Evolutionary conservation across 1,140 invertebrate species (phyloP), one percentile per base, ranked within the genome.

Genomic region (Drosophila orosa): DNA sequence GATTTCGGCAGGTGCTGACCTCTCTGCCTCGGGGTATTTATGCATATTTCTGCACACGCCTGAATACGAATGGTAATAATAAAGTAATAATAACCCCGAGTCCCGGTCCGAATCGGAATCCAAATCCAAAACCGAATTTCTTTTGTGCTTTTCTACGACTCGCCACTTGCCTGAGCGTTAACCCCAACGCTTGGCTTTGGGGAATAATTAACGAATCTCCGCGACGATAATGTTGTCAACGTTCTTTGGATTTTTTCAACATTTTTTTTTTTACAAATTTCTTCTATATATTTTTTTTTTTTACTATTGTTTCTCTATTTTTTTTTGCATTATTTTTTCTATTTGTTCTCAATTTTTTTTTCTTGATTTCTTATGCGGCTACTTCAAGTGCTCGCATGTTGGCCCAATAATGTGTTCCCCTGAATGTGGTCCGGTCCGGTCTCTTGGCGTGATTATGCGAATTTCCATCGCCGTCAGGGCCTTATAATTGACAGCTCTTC

Each of bases 101-200:
- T 27, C 3, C 1, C 0, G 24, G n/a, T 42, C 42, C 42, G 42
- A 48, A 27, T 29, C 47, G 7, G 8, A 47, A 10, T 27, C 63
- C 45, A 63, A 63, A 69, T 33, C 60, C 35, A 15, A 24, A 35
- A 27, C 56, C 40, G n/a, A 37, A 59, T 31, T 55, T 82, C 35
- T 63, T 60, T 31, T 61, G 35, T 58, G 24, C 17, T 12, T 69
- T 58, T 58, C 65, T 35, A 48, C 47, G 67, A 40, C 33, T 54
- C 22, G 25, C 79, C 73, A 80, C 84, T 89, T 89, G 86, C 59
- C 56, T 84, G 84, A 89, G 68, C 84, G 59, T 89, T 89, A 80
- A 89, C 84, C 84, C 66, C 69, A 27, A 22, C 22, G 39, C 25
- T 29, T 39, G 19, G 44, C 22, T 7, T 6, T 15, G 56, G 22